Conservation (phyloP, 2,797 vertebrate species). For the Melanotaenia pygmaea region DNA sequence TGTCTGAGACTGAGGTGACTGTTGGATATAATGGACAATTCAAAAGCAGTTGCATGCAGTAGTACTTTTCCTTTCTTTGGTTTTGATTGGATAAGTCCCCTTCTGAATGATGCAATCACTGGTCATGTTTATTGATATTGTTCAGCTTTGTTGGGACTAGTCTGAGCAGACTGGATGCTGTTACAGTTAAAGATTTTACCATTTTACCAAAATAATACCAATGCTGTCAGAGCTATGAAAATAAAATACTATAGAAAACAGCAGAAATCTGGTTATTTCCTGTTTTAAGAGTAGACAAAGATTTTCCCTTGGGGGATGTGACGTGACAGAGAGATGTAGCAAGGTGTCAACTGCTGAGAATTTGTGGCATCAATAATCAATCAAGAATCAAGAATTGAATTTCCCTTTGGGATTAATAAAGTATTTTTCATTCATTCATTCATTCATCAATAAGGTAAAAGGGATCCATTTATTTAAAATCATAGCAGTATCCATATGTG, state of each 20-base stretch:
- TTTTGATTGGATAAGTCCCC: slow-evolving; percentile 47
- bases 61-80: slow-evolving; percentile 22
- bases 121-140: slow-evolving; percentile 54
- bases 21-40: slow-evolving; percentile 49
- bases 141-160: slow-evolving; percentile 31
- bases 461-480: neutral
- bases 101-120: slow-evolving; percentile 42
- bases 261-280: neutral
- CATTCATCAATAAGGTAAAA: neutral
- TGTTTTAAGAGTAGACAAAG: neutral
- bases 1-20: slow-evolving; percentile 25
- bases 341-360: neutral
- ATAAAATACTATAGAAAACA: neutral
- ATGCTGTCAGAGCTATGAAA: neutral
- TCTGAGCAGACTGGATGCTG: slow-evolving; percentile 56
- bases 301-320: slow-evolving; percentile 8
- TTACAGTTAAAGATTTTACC: slow-evolving; percentile 61
- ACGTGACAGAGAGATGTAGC: slow-evolving; percentile 13
- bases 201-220: slow-evolving; percentile 13
- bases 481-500: neutral
- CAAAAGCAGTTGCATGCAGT: slow-evolving; percentile 44
- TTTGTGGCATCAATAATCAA: neutral
- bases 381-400: no score
- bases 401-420: no score
- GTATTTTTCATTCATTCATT: no score